phyloP scores from a whole-genome alignment of 2,797 vertebrate genomes.

The Ctenosaura bakeri region DNA sequence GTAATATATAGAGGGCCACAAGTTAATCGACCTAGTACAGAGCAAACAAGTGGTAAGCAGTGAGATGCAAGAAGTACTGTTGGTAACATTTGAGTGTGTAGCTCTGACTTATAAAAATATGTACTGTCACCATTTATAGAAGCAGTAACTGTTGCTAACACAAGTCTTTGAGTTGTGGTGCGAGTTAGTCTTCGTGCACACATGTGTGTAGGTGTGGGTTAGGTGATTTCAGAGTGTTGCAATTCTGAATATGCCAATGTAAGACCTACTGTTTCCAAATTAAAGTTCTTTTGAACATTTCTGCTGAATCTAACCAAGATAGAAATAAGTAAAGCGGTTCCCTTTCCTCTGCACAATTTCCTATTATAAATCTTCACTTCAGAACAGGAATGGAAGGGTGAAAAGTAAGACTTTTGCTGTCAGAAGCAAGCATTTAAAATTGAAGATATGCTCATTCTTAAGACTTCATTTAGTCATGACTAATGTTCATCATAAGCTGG shows the following conservation, averaged over 20 bases:
- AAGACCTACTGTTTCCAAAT: background rate
- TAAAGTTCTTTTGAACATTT: background rate
- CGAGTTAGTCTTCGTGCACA: too few species aligned
- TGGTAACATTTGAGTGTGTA: background rate
- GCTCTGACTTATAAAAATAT: background rate
- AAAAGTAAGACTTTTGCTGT: conserved; percentile 7
- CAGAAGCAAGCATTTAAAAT: background rate
- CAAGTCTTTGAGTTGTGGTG: background rate
- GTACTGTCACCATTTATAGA: background rate
- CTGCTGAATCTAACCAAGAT: conserved; percentile 16
- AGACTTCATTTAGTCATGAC: background rate
- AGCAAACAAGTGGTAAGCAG: background rate
- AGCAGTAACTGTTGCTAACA: background rate
- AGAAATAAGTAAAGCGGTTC: background rate
- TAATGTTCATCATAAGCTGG: too few species aligned
- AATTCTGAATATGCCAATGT: background rate
- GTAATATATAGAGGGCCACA: background rate
- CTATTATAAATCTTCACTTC: background rate
- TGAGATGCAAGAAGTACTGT: background rate
- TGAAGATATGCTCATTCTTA: background rate
- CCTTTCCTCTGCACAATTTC: background rate
- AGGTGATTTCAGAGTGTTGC: background rate
- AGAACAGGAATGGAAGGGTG: background rate
- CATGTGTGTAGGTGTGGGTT: background rate
- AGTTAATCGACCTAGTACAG: background rate